phyloP scores from a whole-genome alignment of 1,140 invertebrate genomes.

The Achatina immaculata region DNA sequence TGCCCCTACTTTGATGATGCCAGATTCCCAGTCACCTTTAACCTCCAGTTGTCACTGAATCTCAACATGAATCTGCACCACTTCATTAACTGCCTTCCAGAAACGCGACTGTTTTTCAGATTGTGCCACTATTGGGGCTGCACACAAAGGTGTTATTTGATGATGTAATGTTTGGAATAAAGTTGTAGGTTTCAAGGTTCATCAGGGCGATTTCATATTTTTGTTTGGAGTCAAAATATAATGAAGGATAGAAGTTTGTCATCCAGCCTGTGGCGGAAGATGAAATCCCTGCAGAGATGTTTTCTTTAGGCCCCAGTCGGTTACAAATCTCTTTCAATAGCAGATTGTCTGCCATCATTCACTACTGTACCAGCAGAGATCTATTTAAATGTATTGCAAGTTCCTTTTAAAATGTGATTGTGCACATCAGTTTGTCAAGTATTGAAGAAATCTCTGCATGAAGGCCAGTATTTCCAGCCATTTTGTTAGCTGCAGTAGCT shows the following conservation, averaged over 20 bases:
- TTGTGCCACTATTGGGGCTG: background rate
- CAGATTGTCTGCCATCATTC: background rate
- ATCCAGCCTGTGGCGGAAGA: background rate
- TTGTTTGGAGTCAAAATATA: background rate
- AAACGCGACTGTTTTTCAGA: background rate
- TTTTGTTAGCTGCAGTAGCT: background rate
- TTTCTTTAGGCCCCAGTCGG: background rate
- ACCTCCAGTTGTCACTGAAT: background rate
- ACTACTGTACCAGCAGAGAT: too few relatives aligned
- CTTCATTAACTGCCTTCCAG: background rate
- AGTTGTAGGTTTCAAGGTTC: background rate
- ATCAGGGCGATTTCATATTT: background rate
- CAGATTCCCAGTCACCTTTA: background rate
- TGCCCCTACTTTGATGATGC: background rate
- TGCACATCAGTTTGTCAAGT: background rate
- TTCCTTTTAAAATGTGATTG: background rate
- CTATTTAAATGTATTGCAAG: background rate
- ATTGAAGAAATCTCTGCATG: background rate
- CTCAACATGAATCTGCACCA: background rate
- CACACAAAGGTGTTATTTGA: background rate
- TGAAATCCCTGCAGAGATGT: background rate
- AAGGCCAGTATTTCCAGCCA: background rate
- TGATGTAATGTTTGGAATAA: background rate
- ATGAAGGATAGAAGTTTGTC: background rate
- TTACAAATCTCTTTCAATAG: background rate